phyloP scores from a whole-genome alignment of 2,888 invertebrate species.

The Rotaria magnacalcarata region DNA sequence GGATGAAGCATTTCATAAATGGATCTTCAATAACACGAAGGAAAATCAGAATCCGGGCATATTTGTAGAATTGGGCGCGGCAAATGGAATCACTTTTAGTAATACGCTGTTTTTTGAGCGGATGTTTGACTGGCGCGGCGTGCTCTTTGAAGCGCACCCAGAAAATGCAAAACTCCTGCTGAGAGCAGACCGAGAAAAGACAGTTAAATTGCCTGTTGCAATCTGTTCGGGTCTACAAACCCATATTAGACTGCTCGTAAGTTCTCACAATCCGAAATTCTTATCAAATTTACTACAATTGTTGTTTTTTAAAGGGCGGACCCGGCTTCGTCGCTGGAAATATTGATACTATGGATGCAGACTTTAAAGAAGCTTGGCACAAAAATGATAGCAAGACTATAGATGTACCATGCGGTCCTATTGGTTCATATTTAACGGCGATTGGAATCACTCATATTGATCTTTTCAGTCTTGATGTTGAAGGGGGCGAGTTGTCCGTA shows the following conservation, averaged over 20 bases:
- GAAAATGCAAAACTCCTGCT: not conserved
- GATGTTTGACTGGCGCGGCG: conserved; percentile 3
- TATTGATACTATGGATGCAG: not conserved
- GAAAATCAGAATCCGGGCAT: not conserved
- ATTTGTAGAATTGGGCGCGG: not conserved
- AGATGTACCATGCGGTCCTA: not conserved
- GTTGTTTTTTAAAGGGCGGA: not conserved
- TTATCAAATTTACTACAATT: not conserved
- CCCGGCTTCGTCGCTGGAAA: not conserved
- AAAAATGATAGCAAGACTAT: not conserved
- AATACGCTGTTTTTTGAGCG: conserved; percentile 9
- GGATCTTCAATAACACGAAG: not conserved
- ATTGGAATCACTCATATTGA: not conserved
- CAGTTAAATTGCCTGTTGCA: not conserved
- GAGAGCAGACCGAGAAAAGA: not conserved
- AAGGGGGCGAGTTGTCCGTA: not conserved
- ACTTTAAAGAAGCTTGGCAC: not conserved
- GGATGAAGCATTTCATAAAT: not conserved
- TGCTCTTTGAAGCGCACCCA: not conserved
- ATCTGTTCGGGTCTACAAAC: not conserved
- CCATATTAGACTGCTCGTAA: not conserved
- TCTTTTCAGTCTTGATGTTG: not conserved
- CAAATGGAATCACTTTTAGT: not conserved
- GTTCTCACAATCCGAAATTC: not conserved
- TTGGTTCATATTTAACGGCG: not conserved